phyloP scores from a whole-genome alignment of 2,113 vertebrate species.

The Alaudala cheleensis region DNA sequence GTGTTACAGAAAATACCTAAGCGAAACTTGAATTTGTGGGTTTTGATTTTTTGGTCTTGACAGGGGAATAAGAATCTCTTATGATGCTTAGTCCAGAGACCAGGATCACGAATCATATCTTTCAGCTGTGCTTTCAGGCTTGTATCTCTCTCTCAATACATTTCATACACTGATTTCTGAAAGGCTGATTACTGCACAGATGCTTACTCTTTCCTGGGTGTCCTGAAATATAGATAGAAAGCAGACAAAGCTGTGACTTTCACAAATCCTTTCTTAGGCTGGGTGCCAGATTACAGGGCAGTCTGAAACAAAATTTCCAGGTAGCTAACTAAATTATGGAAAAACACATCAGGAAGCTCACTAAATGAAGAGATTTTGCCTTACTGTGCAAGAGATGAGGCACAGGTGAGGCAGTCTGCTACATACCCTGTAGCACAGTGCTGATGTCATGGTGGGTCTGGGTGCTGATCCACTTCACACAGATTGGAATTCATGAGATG shows the following conservation, averaged over 20 bases:
- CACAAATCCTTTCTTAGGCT: background rate
- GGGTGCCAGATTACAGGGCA: background rate
- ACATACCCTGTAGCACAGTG: background rate
- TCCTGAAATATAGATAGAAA: background rate
- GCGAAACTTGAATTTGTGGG: background rate
- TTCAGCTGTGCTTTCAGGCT: background rate
- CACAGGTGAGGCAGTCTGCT: background rate
- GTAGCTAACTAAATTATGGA: constrained; percentile 7
- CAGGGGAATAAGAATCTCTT: background rate
- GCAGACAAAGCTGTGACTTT: background rate
- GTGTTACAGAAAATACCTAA: background rate
- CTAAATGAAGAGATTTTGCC: background rate
- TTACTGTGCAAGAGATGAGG: background rate
- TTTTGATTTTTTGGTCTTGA: background rate
- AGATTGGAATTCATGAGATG: background rate
- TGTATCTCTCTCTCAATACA: background rate
- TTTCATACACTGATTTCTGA: background rate
- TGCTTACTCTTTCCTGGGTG: background rate
- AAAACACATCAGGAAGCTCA: background rate
- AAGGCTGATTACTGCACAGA: background rate
- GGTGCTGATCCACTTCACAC: background rate
- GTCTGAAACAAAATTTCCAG: background rate
- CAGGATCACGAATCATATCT: background rate
- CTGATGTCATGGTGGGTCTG: background rate
- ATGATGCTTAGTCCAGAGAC: background rate